Percentiles rank a stretch among this genome's conserved stretches.
phyloP scores from a whole-genome alignment of 2,797 vertebrate species.

The Darevskia nairensis region DNA sequence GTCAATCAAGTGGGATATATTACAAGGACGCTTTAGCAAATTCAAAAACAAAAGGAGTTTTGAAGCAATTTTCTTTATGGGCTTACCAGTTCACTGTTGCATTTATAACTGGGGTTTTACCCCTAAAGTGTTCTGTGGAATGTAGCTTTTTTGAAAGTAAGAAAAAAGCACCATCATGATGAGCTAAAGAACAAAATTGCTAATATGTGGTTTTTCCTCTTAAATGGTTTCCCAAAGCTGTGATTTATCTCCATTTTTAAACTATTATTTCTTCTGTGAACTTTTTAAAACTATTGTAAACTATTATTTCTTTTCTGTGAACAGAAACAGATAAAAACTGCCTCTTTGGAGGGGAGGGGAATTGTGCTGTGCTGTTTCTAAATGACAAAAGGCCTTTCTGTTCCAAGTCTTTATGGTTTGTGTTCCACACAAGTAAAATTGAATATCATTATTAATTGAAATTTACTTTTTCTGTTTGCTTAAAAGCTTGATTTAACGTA shows the following conservation, averaged over 20 bases:
- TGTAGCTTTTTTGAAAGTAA: background rate
- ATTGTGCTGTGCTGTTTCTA: constrained; percentile 31
- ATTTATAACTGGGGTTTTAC: background rate
- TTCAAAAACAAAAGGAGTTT: background rate
- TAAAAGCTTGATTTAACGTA: background rate
- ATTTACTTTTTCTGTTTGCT: background rate
- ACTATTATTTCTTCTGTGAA: constrained; percentile 30
- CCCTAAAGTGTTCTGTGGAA: constrained; percentile 31
- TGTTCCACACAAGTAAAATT: background rate
- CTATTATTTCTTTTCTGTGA: too few relatives aligned
- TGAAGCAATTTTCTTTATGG: background rate
- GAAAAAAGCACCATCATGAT: too few relatives aligned
- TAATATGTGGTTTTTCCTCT: constrained; percentile 34
- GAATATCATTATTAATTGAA: background rate
- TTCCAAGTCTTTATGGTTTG: background rate
- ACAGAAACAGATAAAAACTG: background rate
- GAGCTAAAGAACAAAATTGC: constrained; percentile 16
- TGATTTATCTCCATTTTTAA: background rate
- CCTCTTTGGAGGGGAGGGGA: background rate
- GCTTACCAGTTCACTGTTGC: constrained; percentile 14
- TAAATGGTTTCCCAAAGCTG: constrained; percentile 10
- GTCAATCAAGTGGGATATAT: background rate
- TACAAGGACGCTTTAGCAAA: constrained; percentile 1
- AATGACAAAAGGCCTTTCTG: background rate
- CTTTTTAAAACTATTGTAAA: constrained; percentile 38